Conservation (phyloP, 2,888 invertebrate species). For the Neuroscelio doddi region DNA sequence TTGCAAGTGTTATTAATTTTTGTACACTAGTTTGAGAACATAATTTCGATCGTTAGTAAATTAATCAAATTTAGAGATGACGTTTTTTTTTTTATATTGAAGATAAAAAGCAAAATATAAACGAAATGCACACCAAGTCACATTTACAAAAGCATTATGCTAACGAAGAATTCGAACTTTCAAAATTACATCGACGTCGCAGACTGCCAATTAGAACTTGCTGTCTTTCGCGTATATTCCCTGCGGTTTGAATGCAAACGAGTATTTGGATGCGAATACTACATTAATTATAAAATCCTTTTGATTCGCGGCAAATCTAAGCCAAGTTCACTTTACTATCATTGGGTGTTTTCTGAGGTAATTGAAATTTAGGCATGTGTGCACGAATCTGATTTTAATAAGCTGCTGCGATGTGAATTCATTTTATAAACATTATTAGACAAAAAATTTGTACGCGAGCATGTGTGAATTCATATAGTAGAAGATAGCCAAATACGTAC, state of each 20-base stretch:
- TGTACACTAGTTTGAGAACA: too few relatives aligned
- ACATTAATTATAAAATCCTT: slow-evolving; percentile 55
- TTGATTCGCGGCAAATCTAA: slow-evolving; percentile 20
- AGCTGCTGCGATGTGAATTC: too few relatives aligned
- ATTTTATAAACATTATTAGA: too few relatives aligned
- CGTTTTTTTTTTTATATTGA: not conserved
- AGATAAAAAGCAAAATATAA: slow-evolving; percentile 1
- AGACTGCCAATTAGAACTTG: slow-evolving; percentile 52
- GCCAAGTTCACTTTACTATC: slow-evolving; percentile 27
- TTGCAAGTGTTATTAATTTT: too few relatives aligned
- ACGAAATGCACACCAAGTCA: slow-evolving; percentile 19
- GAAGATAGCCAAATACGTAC: too few relatives aligned
- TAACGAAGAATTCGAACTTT: slow-evolving; percentile 55
- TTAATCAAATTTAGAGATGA: too few relatives aligned
- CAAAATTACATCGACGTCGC: slow-evolving; percentile 54
- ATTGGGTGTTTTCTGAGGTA: slow-evolving; percentile 26
- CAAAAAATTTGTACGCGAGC: too few relatives aligned
- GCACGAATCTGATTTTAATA: slow-evolving; percentile 19
- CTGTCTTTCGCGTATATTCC: slow-evolving; percentile 50
- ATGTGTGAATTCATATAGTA: too few relatives aligned
- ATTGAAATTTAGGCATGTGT: slow-evolving; percentile 32
- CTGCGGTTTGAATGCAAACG: slow-evolving; percentile 52
- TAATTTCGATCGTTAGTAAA: too few relatives aligned
- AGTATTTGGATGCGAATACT: slow-evolving; percentile 46
- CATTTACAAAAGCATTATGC: slow-evolving; percentile 52